Percentiles rank a stretch among this genome's conserved stretches.
Conservation (phyloP, 2,797 vertebrate species). For the Sebastes goodei region DNA sequence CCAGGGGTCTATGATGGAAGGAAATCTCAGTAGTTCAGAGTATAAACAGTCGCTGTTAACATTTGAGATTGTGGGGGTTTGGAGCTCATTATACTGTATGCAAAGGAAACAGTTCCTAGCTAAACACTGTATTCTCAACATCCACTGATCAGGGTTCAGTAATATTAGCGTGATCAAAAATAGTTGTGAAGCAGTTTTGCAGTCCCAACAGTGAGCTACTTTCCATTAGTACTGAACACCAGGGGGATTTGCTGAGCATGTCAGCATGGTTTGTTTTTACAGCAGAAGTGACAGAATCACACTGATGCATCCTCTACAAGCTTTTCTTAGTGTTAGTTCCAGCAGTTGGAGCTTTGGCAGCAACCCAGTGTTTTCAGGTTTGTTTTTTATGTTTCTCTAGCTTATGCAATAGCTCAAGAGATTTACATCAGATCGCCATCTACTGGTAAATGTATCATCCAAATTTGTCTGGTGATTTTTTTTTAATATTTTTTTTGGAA, state of each 20-base stretch:
- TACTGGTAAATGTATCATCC: not conserved
- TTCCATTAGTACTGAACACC: slow-evolving; percentile 11
- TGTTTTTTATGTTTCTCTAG: not conserved
- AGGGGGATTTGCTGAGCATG: slow-evolving; percentile 23
- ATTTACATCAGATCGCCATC: slow-evolving; percentile 12
- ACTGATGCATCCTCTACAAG: not conserved
- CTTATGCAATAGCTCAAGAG: not conserved
- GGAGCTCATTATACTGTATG: slow-evolving; percentile 10
- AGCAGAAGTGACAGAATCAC: slow-evolving; percentile 1
- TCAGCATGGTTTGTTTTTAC: slow-evolving; percentile 25
- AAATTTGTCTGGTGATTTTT: slow-evolving; percentile 5
- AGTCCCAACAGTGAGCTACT: slow-evolving; percentile 14
- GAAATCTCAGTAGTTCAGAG: slow-evolving; percentile 51
- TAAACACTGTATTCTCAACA: not conserved
- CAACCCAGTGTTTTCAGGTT: not conserved
- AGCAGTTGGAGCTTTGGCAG: not conserved
- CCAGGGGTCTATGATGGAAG: slow-evolving; percentile 37
- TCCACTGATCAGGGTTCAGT: slow-evolving; percentile 15
- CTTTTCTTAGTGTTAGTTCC: not conserved
- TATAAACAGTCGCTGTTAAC: slow-evolving; percentile 54
- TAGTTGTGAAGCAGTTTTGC: not conserved
- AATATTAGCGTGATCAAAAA: slow-evolving; percentile 16
- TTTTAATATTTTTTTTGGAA: not conserved
- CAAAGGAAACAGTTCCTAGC: slow-evolving; percentile 12
- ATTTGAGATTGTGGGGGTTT: slow-evolving; percentile 37